These are phyloP conservation scores for Thecophora atra DNA, from an alignment of 2,888 invertebrate genomes.

Conservation along the genomic window DNA sequence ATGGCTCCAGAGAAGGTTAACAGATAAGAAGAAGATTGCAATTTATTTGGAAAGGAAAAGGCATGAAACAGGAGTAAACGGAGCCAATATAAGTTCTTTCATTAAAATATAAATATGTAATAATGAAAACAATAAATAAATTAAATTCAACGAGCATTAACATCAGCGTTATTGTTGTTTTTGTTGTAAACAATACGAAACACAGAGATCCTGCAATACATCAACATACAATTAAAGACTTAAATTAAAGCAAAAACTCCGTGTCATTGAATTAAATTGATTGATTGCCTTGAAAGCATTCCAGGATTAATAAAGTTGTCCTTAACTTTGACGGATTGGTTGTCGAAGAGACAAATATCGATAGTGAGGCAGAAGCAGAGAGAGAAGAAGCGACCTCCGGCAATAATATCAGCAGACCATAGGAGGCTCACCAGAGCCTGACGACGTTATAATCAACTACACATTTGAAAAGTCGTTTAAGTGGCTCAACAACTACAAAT, in stretches of 20 bases:
- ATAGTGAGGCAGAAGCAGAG: too few relatives aligned
- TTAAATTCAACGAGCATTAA: neutral
- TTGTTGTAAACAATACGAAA: neutral
- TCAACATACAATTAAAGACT: neutral
- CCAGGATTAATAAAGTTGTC: slow-evolving; percentile 1
- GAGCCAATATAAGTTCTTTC: too few relatives aligned
- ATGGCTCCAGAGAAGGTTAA: too few relatives aligned
- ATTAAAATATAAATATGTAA: neutral
- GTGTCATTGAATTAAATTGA: slow-evolving; percentile 18
- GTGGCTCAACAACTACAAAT: neutral
- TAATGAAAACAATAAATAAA: neutral
- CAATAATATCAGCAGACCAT: neutral
- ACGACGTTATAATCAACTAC: neutral
- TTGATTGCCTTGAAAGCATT: slow-evolving; percentile 14
- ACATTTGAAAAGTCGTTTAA: neutral
- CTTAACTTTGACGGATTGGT: slow-evolving; percentile 11
- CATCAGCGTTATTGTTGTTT: neutral
- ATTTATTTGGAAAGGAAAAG: neutral
- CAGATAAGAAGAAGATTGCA: neutral
- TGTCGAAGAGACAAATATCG: neutral
- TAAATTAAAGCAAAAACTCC: slow-evolving; percentile 1
- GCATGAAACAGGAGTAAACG: too few relatives aligned
- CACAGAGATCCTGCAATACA: neutral
- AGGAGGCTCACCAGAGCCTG: neutral
- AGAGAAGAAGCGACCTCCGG: neutral